Evolutionary conservation across 2,797 vertebrate genomes (phyloP), one percentile per base, ranked within the genome.

Genomic region (Mionectes olivaceus): DNA sequence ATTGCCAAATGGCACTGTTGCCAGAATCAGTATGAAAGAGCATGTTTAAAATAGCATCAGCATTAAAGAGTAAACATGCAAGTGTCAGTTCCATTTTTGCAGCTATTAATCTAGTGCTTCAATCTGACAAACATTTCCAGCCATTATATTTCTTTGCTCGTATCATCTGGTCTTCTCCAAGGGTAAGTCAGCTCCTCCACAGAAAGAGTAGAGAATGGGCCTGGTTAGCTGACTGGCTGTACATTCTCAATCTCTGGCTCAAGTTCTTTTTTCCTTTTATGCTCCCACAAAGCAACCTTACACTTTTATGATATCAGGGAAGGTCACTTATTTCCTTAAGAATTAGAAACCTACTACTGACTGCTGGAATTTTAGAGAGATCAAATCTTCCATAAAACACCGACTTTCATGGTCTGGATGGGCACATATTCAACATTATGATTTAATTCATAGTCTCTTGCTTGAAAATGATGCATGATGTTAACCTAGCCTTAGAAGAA

Each of bases 291-390:
- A 85, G 39, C n/a, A 81, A 75, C 55, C 60, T 90, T 91, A 85
- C 88, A 89, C 32, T 84, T 46, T 69, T 53, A 30, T 1, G 4
- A 23, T 70, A 64, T 82, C 8, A 55, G 13, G 30, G 19, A 73
- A 88, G 55, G 61, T 86, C 39, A 65, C 24, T 81, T 68, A 9
- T 44, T 92, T 86, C 56, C 37, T 64, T 83, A 83, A 74, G 60
- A 82, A 52, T 92, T 77, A 96, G n/a, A 73, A 91, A 79, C 27
- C n/a, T 81, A 55, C 43, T 91, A 57, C 60, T 71, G 65, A 65
- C 56, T 61, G n/a, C 37, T 84, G 87, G 78, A 82, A 85, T 83
- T 87, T 93, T 44, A 59, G 50, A 57, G 37, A 80, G 80, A 93
- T 46, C 28, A 44, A 81, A 65, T 37, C 19, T 50, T 68, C 33